These are phyloP conservation scores for Pseudorectes ferrugineus DNA, from an alignment of 2,113 vertebrate species.

Conservation along the genomic window DNA sequence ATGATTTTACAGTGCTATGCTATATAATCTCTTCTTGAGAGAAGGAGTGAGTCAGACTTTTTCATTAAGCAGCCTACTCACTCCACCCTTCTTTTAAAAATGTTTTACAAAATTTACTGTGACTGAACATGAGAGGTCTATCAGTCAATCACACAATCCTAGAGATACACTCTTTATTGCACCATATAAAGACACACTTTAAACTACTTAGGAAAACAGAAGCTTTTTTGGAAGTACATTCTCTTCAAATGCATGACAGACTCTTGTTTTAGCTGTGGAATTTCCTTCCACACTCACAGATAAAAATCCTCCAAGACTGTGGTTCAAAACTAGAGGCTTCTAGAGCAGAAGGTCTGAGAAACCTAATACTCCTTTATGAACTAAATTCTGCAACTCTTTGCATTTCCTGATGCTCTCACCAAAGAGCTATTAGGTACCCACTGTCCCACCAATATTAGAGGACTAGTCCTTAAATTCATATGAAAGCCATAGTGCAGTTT, in stretches of 20 bases:
- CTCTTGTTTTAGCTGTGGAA: neutral
- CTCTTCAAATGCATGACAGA: neutral
- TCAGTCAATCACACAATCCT: neutral
- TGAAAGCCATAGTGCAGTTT: neutral
- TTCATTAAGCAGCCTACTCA: slow-evolving; percentile 24
- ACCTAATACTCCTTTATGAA: neutral
- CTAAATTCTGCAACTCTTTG: neutral
- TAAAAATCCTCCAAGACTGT: neutral
- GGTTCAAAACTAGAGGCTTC: neutral
- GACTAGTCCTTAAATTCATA: neutral
- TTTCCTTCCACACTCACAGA: neutral
- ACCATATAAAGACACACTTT: neutral
- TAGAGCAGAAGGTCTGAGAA: neutral
- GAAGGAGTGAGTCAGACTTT: neutral
- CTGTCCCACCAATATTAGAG: neutral
- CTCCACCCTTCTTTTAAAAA: neutral
- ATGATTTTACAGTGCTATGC: neutral
- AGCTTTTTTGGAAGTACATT: neutral
- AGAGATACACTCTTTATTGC: neutral
- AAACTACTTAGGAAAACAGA: neutral
- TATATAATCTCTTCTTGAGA: neutral
- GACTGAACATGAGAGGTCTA: neutral
- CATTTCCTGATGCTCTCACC: neutral
- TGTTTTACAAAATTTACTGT: neutral
- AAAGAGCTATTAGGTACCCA: neutral